Conservation (phyloP, 2,113 vertebrate species). For the Rhodinocichla rosea region DNA sequence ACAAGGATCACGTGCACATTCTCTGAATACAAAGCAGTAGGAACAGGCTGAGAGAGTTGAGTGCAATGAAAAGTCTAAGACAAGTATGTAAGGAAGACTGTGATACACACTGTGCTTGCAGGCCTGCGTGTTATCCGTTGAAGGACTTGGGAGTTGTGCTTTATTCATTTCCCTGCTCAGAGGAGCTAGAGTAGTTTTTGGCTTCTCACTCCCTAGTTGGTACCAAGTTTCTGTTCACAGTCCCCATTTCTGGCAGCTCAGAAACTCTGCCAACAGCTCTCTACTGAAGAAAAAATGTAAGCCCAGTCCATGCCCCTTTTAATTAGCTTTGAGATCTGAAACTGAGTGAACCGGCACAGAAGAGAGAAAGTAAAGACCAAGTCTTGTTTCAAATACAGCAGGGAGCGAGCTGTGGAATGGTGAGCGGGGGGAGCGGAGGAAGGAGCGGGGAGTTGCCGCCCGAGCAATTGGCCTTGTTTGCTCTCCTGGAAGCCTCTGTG, state of each 20-base stretch:
- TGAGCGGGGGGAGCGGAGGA: not conserved
- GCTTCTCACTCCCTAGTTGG: not conserved
- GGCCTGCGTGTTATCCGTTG: not conserved
- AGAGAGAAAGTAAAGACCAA: slow-evolving; percentile 45
- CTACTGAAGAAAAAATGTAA: slow-evolving; percentile 29
- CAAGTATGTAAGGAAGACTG: not conserved
- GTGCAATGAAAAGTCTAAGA: not conserved
- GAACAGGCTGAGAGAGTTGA: not conserved
- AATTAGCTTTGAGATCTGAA: slow-evolving; percentile 69
- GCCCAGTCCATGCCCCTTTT: slow-evolving; percentile 46
- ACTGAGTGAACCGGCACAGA: not conserved
- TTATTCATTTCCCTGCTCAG: not conserved
- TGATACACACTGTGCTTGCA: not conserved
- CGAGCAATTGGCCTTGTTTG: not conserved
- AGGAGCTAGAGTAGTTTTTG: not conserved
- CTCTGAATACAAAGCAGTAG: not conserved
- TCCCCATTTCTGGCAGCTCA: slow-evolving; percentile 33
- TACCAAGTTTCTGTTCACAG: slow-evolving; percentile 50
- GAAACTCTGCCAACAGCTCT: slow-evolving; percentile 61
- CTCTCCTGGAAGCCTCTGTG: slow-evolving; percentile 37
- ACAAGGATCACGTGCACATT: not conserved
- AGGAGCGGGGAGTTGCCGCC: not conserved
- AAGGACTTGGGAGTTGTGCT: not conserved
- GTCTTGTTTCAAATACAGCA: slow-evolving; percentile 26
- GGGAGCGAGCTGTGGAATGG: not conserved